Percentiles rank a stretch among this genome's conserved stretches.
phyloP scores from a whole-genome alignment of 1,140 invertebrate genomes.

The Drosophila tropicalis region DNA sequence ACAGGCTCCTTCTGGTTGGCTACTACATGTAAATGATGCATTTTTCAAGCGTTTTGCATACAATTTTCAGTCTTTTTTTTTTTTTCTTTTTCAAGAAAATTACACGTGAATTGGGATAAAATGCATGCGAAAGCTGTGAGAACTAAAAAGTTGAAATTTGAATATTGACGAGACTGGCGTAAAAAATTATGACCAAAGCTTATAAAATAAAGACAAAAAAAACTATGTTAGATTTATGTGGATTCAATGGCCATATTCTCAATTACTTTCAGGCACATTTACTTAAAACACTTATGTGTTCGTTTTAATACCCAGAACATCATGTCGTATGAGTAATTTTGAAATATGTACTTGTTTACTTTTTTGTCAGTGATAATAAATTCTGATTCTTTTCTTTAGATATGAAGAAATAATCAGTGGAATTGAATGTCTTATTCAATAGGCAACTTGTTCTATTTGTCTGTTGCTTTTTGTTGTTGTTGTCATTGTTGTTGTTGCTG shows the following conservation, averaged over 20 bases:
- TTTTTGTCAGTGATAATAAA: too few species aligned
- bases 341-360: too few species aligned
- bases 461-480: background rate
- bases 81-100: background rate
- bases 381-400: too few species aligned
- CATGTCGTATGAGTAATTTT: too few species aligned
- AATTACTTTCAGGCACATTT: background rate
- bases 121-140: background rate
- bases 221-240: background rate
- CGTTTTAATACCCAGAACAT: too few species aligned
- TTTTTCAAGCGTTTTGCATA: constrained; percentile 63
- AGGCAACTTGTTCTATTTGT: constrained; percentile 35
- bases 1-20: constrained; percentile 3
- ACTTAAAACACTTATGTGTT: too few species aligned
- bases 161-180: background rate
- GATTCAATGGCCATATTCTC: background rate
- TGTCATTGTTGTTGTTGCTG: constrained; percentile 7
- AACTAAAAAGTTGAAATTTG: constrained; percentile 7
- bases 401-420: too few species aligned
- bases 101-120: constrained; percentile 4
- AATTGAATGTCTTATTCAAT: constrained; percentile 33
- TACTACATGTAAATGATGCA: constrained; percentile 51
- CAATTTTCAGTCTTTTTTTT: constrained; percentile 32
- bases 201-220: background rate
- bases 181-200: background rate